Evolutionary conservation across 2,888 invertebrate species (phyloP), one percentile per base, ranked within the genome.

Genomic region (Mesorhabditis spiculigera): DNA sequence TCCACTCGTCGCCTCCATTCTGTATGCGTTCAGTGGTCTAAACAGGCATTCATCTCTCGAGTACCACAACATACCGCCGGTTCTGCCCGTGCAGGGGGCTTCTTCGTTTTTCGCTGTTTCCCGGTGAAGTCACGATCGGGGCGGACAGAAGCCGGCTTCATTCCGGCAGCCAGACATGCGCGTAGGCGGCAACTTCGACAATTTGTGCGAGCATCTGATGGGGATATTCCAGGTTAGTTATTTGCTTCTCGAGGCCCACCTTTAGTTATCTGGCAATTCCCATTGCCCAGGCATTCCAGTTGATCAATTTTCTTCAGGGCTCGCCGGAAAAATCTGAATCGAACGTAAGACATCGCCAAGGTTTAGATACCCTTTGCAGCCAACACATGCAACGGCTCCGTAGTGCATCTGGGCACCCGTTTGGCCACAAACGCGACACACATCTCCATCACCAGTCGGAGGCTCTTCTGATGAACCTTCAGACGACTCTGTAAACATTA

Each of bases 231-330:
- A 63, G 10, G 61, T 8, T 10, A 43, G 45, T 61, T 3, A 6
- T 65, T 67, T 5, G 41, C 13, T 43, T 5, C 43, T 61, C n/a
- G 13, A 43, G 16, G 16, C 16, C 10, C 5, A 69, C 67, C 66
- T 66, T 69, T 75, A 67, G 71, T 75, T 50, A 78, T 70, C 16
- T 72, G 58, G 74, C 84, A 84, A 45, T 75, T 69, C 44, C 78
- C 78, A 44, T 76, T 67, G 5, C 74, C 73, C 5, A 75, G 69
- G 70, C 84, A 84, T 66, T 84, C 84, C 68, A 84, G 71, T 68
- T 84, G 82, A 70, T 83, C 82, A 50, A 80, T 81, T 65, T 82
- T 79, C 65, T 84, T 80, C 45, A 84, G 74, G 0, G 84, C 83
- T 61, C 84, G 73, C 5, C 84, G 78, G 70, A 84, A 84, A 68